phyloP scores from a whole-genome alignment of 2,797 vertebrate genomes.

The Coendou prehensilis region DNA sequence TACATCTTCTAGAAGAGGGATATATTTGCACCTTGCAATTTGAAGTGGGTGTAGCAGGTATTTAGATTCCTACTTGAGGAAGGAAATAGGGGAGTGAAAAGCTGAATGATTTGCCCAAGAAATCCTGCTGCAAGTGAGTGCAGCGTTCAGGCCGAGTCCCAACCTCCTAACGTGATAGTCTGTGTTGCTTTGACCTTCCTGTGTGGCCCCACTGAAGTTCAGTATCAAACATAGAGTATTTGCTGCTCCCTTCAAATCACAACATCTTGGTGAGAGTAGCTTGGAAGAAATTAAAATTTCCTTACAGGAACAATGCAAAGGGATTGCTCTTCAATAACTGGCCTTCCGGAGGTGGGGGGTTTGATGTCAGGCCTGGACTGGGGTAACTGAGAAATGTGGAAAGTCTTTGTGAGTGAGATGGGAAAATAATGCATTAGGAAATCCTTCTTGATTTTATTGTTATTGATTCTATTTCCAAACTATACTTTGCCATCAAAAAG shows the following conservation, averaged over 20 bases:
- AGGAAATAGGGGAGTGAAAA: not conserved
- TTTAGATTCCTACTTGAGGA: constrained; percentile 43
- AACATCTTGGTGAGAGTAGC: not conserved
- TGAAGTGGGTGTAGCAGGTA: constrained; percentile 28
- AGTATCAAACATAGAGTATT: not conserved
- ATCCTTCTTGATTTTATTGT: not conserved
- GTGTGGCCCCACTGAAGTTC: not conserved
- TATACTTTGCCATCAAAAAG: not conserved
- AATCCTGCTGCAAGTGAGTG: not conserved
- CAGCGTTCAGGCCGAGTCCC: not conserved
- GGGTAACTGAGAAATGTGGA: not conserved
- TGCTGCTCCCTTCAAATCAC: not conserved
- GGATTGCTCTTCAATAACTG: not conserved
- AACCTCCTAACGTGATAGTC: too few species aligned
- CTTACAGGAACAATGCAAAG: not conserved
- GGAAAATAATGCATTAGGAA: not conserved
- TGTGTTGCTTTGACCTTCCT: not conserved
- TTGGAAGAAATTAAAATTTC: constrained; percentile 40
- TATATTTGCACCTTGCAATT: constrained; percentile 3
- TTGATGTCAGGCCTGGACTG: not conserved
- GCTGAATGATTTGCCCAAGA: not conserved
- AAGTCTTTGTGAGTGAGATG: not conserved
- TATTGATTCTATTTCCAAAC: constrained; percentile 9
- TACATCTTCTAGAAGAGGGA: constrained; percentile 28
- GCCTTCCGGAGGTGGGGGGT: not conserved